Conservation (phyloP, 1,140 invertebrate species). For the Physella acuta region DNA sequence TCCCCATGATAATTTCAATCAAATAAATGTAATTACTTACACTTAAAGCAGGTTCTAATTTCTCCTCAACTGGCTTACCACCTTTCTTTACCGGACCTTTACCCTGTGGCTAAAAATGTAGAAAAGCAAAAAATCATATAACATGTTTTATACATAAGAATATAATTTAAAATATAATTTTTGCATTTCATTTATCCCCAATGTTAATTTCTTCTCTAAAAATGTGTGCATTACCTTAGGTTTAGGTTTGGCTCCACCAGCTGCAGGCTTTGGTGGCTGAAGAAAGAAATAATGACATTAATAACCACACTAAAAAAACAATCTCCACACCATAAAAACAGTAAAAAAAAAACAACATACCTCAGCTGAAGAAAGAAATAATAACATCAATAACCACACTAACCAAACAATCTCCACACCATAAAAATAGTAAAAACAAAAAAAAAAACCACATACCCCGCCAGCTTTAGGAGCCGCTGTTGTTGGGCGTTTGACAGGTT, state of each 20-base stretch:
- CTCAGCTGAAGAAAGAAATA: no score
- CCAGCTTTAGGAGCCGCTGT: conserved; percentile 2
- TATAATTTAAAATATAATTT: no score
- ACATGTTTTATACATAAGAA: no score
- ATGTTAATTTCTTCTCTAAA: no score
- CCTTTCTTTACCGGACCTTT: conserved; percentile 39
- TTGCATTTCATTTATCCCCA: no score
- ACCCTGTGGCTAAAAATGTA: background rate
- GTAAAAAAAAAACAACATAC: no score
- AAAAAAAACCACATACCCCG: conserved; percentile 1
- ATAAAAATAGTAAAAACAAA: background rate
- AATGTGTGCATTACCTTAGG: background rate
- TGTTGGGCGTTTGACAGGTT: conserved; percentile 43
- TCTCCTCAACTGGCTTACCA: conserved; percentile 28
- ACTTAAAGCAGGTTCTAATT: conserved; percentile 50
- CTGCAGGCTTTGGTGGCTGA: background rate
- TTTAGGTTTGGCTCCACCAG: background rate
- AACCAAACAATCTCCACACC: background rate
- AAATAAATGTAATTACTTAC: conserved; percentile 39
- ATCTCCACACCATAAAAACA: no score
- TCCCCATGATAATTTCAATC: no score
- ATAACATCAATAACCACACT: background rate
- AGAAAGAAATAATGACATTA: background rate
- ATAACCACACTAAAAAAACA: no score
- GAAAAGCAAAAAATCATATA: background rate